Evolutionary conservation across 2,888 invertebrate genomes (phyloP), one percentile per base, ranked within the genome.

Genomic region (Pegoplata infirma): DNA sequence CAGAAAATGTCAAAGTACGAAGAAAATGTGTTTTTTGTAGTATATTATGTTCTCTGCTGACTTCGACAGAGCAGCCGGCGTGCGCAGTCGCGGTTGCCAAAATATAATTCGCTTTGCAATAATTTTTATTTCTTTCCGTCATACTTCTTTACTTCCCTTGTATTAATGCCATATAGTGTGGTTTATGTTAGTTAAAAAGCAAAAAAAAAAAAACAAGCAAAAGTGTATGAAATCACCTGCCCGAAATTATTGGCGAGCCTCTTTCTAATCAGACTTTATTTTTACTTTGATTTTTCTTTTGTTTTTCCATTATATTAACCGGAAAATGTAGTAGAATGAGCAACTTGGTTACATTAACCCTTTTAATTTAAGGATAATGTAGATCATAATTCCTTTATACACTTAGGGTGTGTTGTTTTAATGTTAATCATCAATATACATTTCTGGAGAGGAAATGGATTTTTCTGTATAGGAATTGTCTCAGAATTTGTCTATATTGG

Each of bases 11-110:
- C 58, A 75, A 77, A 73, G 74, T 81, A 80, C 69, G 19, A 76
- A 80, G 76, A 82, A 83, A 84, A 83, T 74, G 83, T 84, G 81
- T 84, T 82, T 83, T 82, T 83, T 82, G n/a, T 56, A 10, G 5
- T 14, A 17, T n/a, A 8, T 16, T 12, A 36, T n/a, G n/a, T 1
- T 2, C 19, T 72, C 75, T 72, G 75, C 36, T 19, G 7, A 16
- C 51, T n/a, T 16, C 8, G 25, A 6, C 79, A 46, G 75, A 75
- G 79, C 61, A 19, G 75, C 28, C 66, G 51, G 66, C 56, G 74
- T 40, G 55, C 49, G 59, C 69, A 58, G 64, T 66, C 55, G 46
- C 56, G 25, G 61, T 71, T 71, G 71, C 71, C 71, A 74, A 76
- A 64, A 55, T 47, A 25, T 23, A 44, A 56, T 59, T 71, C 46